A percentile compares a stretch with the other conserved stretches of the same genome.
Conservation (phyloP, 2,888 invertebrate genomes). For the Gnatocerus cornutus region DNA sequence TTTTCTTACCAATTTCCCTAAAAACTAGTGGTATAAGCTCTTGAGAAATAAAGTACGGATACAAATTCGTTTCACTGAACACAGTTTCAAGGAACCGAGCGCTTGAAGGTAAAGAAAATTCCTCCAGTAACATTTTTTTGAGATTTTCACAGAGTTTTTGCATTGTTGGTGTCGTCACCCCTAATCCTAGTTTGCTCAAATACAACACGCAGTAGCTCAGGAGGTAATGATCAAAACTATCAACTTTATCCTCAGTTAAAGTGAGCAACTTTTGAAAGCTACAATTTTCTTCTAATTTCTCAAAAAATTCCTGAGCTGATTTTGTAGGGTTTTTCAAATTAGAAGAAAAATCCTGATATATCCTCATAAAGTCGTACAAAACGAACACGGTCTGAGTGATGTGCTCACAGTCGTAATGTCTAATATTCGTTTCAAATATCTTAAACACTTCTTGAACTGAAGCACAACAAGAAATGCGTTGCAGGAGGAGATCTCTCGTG, state of each 20-base stretch:
- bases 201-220: conserved; percentile 71
- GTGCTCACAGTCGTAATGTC: conserved; percentile 53
- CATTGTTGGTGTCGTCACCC: conserved; percentile 63
- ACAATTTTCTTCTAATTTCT: conserved; percentile 60
- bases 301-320: conserved; percentile 58
- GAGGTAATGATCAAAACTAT: conserved; percentile 66
- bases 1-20: conserved; percentile 64
- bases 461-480: conserved; percentile 63
- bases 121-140: conserved; percentile 57
- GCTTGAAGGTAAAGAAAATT: conserved; percentile 55
- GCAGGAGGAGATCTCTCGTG: conserved; percentile 60
- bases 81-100: conserved; percentile 70
- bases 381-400: conserved; percentile 65
- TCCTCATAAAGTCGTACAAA: conserved; percentile 68
- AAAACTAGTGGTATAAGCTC: conserved; percentile 69
- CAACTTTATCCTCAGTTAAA: conserved; percentile 61
- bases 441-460: conserved; percentile 68
- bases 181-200: conserved; percentile 71
- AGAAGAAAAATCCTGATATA: conserved; percentile 60
- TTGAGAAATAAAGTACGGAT: conserved; percentile 67
- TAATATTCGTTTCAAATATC: conserved; percentile 61
- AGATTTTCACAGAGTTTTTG: conserved; percentile 67
- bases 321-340: conserved; percentile 39
- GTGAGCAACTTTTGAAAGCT: conserved; percentile 64
- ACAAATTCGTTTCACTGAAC: conserved; percentile 67